Percentiles rank a stretch among this genome's conserved stretches.
Conservation (phyloP, 53 echinoderm and acorn worm genomes). For the Glandiceps talaboti region DNA sequence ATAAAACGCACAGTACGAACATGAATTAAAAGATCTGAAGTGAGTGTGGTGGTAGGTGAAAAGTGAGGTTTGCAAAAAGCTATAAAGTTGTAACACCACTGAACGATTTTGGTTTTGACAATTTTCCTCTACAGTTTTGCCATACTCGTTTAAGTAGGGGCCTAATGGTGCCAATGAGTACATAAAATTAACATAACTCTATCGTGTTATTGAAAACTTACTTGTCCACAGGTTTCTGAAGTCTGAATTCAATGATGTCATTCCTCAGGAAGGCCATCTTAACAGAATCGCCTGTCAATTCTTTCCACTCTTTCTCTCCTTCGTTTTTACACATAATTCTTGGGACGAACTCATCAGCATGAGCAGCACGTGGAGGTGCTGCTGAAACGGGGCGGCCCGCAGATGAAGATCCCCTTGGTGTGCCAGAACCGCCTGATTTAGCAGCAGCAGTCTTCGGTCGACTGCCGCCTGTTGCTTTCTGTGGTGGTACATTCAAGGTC, state of each 20-base stretch:
- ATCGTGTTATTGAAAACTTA: too few species aligned
- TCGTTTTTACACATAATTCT: not conserved
- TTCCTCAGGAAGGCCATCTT: not conserved
- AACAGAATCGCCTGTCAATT: not conserved
- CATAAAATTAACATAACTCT: too few species aligned
- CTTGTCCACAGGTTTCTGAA: not conserved
- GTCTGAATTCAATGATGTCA: not conserved
- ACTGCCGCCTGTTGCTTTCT: not conserved
- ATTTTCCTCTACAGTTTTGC: too few species aligned
- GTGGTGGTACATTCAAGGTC: not conserved
- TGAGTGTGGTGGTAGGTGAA: too few species aligned
- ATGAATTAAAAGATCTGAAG: too few species aligned
- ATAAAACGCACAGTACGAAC: too few species aligned
- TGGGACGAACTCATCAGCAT: not conserved
- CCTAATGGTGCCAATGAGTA: too few species aligned
- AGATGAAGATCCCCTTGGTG: not conserved
- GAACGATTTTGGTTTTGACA: too few species aligned
- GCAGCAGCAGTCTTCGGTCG: not conserved
- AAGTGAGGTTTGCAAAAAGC: too few species aligned
- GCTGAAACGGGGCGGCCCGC: not conserved
- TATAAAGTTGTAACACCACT: too few species aligned
- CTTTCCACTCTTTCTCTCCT: not conserved
- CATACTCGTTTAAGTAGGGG: too few species aligned
- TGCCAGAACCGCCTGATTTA: not conserved
- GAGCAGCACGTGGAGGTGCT: not conserved